Percentiles rank a stretch among this genome's conserved stretches.
These are phyloP conservation scores for Eubucco bourcierii DNA, from an alignment of 2,113 vertebrate species.

Conservation along the genomic window DNA sequence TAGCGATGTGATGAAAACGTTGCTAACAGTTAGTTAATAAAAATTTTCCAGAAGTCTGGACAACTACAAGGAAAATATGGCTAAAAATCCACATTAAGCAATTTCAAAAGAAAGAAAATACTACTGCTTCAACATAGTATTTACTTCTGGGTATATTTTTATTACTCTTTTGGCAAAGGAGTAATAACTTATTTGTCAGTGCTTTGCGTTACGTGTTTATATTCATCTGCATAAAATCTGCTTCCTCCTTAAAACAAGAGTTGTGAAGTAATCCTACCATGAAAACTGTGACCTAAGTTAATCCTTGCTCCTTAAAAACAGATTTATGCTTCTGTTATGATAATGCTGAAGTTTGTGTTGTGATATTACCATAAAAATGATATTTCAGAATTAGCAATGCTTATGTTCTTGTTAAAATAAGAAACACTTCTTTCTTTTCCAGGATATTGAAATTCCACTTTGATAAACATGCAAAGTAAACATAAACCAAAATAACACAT, in stretches of 20 bases:
- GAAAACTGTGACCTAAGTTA: neutral
- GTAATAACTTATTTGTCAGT: neutral
- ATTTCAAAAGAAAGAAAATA: neutral
- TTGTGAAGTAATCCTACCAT: neutral
- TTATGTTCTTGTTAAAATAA: neutral
- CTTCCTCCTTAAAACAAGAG: neutral
- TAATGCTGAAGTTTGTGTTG: neutral
- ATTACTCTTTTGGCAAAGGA: neutral
- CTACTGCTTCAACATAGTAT: neutral
- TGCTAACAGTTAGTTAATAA: too few relatives aligned
- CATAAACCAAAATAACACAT: neutral
- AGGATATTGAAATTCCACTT: neutral
- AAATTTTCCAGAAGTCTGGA: neutral
- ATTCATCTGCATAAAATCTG: neutral
- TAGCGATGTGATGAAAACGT: neutral
- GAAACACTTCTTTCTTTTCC: neutral
- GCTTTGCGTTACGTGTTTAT: neutral
- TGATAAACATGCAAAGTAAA: neutral
- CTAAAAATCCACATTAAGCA: neutral
- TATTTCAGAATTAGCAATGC: neutral
- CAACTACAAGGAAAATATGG: neutral
- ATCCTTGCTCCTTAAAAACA: neutral
- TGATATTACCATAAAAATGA: neutral
- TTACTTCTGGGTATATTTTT: neutral
- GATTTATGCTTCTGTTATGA: neutral